These are phyloP conservation scores for Pteromalus puparum DNA, from an alignment of 1,140 invertebrate genomes.

Conservation along the genomic window DNA sequence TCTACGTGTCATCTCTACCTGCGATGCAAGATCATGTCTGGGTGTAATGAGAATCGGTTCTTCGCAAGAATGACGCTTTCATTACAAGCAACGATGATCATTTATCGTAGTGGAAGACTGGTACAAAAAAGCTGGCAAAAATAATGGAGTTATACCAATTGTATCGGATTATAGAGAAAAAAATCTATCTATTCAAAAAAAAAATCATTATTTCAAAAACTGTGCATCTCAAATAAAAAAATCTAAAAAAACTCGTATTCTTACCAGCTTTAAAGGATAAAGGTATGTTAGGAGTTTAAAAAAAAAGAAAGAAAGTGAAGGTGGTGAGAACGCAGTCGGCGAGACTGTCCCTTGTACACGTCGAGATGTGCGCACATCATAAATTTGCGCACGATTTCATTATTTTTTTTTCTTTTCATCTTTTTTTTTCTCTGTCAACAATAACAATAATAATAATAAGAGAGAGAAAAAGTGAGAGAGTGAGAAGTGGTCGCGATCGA, in stretches of 20 bases:
- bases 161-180: neutral
- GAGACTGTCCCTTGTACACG: conserved; percentile 21
- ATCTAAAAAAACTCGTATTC: neutral
- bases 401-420: conserved; percentile 12
- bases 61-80: neutral
- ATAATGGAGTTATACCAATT: neutral
- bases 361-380: neutral
- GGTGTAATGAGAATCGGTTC: neutral
- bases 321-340: conserved; percentile 44
- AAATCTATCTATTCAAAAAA: neutral
- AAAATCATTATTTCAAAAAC: neutral
- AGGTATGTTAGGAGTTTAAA: neutral
- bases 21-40: neutral
- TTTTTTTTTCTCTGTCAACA: conserved; percentile 30
- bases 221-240: neutral
- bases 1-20: too few species aligned
- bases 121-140: neutral
- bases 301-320: conserved; percentile 40
- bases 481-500: conserved; percentile 50
- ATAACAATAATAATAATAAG: conserved; percentile 23
- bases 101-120: too few species aligned
- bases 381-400: neutral
- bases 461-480: conserved; percentile 52
- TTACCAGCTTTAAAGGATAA: neutral
- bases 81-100: neutral